A percentile compares a stretch with the other conserved stretches of the same genome.
Evolutionary conservation across 2,888 invertebrate species (phyloP).

Genomic region (Neelides folsomi): DNA sequence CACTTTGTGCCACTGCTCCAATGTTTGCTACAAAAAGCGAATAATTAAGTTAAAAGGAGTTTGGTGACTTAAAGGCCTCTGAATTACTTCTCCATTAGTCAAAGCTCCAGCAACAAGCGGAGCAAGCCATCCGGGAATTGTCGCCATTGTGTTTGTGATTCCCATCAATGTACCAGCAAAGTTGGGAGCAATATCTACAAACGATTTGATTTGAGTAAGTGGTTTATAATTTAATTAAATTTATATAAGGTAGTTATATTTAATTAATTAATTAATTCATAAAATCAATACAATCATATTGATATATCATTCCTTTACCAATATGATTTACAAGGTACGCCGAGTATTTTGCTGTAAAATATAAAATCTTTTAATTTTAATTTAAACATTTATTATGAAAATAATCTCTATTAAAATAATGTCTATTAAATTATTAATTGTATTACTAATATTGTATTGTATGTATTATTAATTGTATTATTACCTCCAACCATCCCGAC

Average conservation of each 20-base stretch:
- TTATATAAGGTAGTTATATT: too few species aligned
- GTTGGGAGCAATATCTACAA: conserved; percentile 13
- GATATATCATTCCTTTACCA: not conserved
- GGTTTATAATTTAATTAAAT: too few species aligned
- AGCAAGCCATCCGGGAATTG: conserved; percentile 12
- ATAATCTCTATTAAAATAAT: too few species aligned
- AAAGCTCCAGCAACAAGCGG: conserved; percentile 7
- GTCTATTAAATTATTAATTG: too few species aligned
- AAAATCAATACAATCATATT: too few species aligned
- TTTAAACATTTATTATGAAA: too few species aligned
- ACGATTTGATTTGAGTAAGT: too few species aligned
- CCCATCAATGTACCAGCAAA: conserved; percentile 12
- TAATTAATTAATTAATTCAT: too few species aligned
- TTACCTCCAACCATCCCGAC: conserved; percentile 7
- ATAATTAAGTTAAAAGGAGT: not conserved
- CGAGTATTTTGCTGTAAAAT: conserved; percentile 6
- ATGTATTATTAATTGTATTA: too few species aligned
- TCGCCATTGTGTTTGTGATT: conserved; percentile 5
- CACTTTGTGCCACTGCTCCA: conserved; percentile 10
- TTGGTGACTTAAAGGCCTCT: not conserved
- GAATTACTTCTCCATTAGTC: conserved; percentile 7
- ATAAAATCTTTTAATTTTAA: too few species aligned
- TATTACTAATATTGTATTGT: too few species aligned
- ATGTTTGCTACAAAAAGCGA: conserved; percentile 10
- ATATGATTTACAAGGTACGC: conserved; percentile 11